Conservation (phyloP, 2,888 invertebrate genomes). For the Agrilus cyanescens region DNA sequence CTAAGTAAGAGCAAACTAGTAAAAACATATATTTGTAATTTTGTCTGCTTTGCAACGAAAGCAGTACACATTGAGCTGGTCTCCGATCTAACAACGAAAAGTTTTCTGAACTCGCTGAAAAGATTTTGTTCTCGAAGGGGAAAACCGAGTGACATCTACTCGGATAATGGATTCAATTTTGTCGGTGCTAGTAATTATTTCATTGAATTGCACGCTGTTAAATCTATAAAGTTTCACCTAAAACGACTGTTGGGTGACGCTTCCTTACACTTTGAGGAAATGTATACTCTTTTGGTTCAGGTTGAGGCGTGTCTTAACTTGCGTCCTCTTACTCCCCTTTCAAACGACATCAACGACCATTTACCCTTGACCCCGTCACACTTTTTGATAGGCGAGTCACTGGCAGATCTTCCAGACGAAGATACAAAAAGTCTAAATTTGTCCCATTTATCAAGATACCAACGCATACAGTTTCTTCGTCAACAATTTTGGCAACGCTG, state of each 20-base stretch:
- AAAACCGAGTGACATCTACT: neutral
- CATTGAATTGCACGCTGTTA: neutral
- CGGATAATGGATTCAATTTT: neutral
- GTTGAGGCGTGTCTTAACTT: neutral
- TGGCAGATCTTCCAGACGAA: too few relatives aligned
- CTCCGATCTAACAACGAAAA: neutral
- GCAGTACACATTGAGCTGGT: neutral
- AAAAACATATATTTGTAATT: neutral
- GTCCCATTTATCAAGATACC: neutral
- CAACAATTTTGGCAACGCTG: neutral
- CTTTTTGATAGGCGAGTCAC: too few relatives aligned
- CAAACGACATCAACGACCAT: neutral
- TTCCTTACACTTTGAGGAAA: neutral
- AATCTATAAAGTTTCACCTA: neutral
- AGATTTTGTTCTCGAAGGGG: neutral
- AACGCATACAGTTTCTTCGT: neutral
- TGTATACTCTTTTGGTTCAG: neutral
- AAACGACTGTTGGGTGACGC: neutral
- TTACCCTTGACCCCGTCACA: neutral
- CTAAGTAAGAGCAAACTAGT: neutral
- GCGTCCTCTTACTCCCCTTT: neutral
- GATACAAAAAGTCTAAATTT: neutral
- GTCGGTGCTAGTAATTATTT: neutral
- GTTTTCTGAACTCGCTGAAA: neutral
- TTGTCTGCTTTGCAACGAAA: neutral